phyloP scores from a whole-genome alignment of 1,140 invertebrate genomes.

The Sipha flava region DNA sequence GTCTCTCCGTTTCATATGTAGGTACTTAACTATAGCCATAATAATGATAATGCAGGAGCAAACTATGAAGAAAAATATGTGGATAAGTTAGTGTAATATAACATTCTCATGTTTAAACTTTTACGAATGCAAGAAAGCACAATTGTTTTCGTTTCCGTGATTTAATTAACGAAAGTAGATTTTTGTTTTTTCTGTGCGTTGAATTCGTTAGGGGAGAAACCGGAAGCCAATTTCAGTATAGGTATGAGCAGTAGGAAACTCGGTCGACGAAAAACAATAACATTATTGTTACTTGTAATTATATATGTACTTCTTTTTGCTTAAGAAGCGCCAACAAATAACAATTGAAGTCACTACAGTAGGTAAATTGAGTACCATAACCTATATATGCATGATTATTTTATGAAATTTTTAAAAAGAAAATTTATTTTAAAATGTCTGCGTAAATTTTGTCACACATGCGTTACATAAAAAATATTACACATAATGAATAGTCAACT shows the following conservation, averaged over 20 bases:
- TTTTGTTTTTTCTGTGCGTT: background rate
- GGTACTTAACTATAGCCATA: too few species aligned
- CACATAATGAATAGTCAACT: background rate
- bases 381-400: background rate
- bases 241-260: background rate
- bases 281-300: background rate
- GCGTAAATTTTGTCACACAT: background rate
- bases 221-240: background rate
- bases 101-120: background rate
- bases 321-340: background rate
- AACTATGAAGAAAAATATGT: background rate
- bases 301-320: background rate
- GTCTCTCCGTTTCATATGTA: background rate
- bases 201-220: background rate
- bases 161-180: background rate
- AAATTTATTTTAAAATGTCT: background rate
- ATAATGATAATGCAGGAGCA: background rate
- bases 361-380: too few species aligned
- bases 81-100: background rate
- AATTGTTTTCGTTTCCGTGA: background rate
- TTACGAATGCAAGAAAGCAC: background rate
- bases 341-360: background rate
- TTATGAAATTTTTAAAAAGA: background rate
- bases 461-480: background rate
- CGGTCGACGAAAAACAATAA: slow-evolving; percentile 19